phyloP scores from a whole-genome alignment of 2,113 vertebrate genomes.

The Psephotus haematonotus region DNA sequence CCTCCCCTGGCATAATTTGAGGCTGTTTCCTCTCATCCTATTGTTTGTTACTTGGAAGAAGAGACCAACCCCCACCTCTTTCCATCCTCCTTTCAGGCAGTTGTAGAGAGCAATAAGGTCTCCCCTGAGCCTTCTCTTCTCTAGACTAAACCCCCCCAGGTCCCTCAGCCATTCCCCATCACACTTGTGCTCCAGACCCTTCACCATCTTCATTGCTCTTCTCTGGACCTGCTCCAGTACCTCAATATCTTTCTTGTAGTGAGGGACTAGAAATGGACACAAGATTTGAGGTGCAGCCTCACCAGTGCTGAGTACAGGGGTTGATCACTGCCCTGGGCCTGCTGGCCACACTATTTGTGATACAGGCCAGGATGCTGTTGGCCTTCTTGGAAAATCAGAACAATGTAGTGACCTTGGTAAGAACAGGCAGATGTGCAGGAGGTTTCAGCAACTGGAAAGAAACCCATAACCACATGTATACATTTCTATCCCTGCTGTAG shows the following conservation, averaged over 20 bases:
- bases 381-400: background rate
- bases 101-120: accelerated
- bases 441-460: background rate
- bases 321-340: accelerated
- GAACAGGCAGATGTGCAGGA: background rate
- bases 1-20: background rate
- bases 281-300: background rate
- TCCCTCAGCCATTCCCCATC: background rate
- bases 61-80: accelerated
- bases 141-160: background rate
- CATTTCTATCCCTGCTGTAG: background rate
- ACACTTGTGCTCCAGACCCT: background rate
- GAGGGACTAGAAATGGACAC: background rate
- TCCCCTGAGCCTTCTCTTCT: background rate
- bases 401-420: background rate
- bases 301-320: accelerated
- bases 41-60: background rate
- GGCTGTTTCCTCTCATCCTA: background rate
- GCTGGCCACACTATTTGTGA: background rate
- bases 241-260: background rate
- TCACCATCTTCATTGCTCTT: accelerated
- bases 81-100: background rate
- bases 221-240: accelerated
- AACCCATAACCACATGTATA: background rate
- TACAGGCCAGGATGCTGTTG: background rate